Base-by-base conservation (phyloP, 2,888 invertebrate species). In the Agriopis marginaria region DNA sequence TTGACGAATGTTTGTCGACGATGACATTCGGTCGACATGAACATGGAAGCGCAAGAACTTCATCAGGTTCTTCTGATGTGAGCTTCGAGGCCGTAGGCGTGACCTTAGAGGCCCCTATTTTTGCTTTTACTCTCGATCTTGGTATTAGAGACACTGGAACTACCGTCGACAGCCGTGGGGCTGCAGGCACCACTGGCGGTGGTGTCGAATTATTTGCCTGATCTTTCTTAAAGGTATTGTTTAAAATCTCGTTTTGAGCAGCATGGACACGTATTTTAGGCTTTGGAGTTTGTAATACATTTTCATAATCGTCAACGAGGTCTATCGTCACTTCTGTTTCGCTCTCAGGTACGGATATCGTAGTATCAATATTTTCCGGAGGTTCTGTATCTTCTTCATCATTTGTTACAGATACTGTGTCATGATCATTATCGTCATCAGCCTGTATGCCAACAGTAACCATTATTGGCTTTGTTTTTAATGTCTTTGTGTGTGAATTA, bases 21-120 rank as follows among this genome's bases (percentile, higher is more conserved):
- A 50, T 66, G 23, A 75, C 72, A 40, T 64, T 69, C 45, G 73
- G 68, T 40, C 60, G 60, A 44, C 76, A 76, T 14, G 73, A 51
- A 66, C 76, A 75, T 10, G 61, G 51, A 14, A 45, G 23, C 7
- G 17, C 58, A 44, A 23, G n/a, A 10, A 9, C 7, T 12, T 49
- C 56, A 44, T 47, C 45, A n/a, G 47, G 7, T 11, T 58, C 58
- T 53, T 49, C 3, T 62, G 53, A 12, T 42, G n/a, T 4, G 7
- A 9, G 12, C 2, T 11, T 58, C 7, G 45, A 55, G 1, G 4
- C 11, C 9, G 12, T n/a, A 14, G 40, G 14, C 5, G 55, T 2
- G 6, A 42, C 7, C 10, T 54, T 39, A 39, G 42, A 3, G 40
- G 1, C 54, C 1, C 8, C 8, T n/a, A 9, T 12, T 40, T 54